Evolutionary conservation across 2,113 vertebrate species (phyloP).

Genomic region (Rhinoderma darwinii): DNA sequence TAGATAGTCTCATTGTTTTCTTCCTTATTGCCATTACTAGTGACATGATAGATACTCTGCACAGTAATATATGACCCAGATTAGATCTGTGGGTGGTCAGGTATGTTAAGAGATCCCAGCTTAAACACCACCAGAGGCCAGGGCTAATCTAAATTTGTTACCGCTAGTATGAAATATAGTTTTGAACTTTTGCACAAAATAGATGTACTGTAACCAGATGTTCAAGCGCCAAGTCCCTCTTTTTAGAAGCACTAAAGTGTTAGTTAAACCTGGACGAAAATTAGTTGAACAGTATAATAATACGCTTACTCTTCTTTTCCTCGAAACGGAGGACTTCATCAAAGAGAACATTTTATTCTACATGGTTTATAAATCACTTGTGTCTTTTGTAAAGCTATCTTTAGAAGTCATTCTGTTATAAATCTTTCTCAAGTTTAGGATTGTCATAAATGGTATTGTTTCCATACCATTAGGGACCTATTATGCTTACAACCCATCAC

Average conservation of each 20-base stretch:
- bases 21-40: not conserved
- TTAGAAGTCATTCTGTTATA: conserved; percentile 18
- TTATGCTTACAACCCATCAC: conserved; percentile 28
- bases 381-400: conserved; percentile 28
- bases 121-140: not conserved
- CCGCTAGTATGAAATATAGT: not conserved
- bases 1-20: not conserved
- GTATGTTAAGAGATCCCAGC: not conserved
- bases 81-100: conserved; percentile 1
- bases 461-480: conserved; percentile 18
- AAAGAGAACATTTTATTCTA: not conserved
- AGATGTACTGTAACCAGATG: not conserved
- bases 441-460: conserved; percentile 19
- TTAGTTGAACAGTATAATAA: not conserved
- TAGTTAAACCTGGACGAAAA: not conserved
- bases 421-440: conserved; percentile 23
- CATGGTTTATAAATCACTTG: not conserved
- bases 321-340: not conserved
- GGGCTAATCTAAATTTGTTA: not conserved
- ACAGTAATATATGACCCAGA: not conserved
- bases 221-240: not conserved
- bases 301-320: not conserved
- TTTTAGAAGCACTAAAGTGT: not conserved
- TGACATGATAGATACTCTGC: not conserved
- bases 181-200: not conserved